Base-by-base conservation (phyloP, 2,113 vertebrate genomes). In the Pelecanus crispus region DNA sequence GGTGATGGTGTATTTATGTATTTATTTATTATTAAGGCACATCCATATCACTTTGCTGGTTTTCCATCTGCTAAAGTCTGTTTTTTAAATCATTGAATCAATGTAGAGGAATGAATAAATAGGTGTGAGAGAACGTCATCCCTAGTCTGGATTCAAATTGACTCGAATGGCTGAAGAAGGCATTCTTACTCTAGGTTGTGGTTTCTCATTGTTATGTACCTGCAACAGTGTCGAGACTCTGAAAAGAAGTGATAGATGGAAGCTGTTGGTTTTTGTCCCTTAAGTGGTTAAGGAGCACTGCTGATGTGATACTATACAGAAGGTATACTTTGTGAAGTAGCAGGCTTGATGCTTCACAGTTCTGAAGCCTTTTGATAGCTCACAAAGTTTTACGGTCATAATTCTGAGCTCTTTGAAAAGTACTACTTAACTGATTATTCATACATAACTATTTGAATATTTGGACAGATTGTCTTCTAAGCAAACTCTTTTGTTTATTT, bases 401-500 rank as follows among this genome's bases (percentile, higher is more conserved):
- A 1, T 89, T 86, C 77, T 85, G 55, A 83, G 89, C 50, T 84
- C 49, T 86, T 75, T 73, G 80, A 79, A 94, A 94, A 93, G 65
- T 58, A 32, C 50, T 92, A 17, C 59, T 61, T 90, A 74, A 42
- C 38, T 75, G 65, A 74, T 84, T 81, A 91, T 95, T 86, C 72
- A 12, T 84, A 7, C 67, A 18, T 53, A 94, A 55, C n/a, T 91
- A 7, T 81, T 66, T 45, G 61, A 91, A 63, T 89, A 65, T 89
- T 95, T 95, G 90, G 49, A 94, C 65, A 79, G 80, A 80, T 44
- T 91, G 90, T 97, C 66, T 93, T 88, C 17, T 91, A 34, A 88
- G 32, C 40, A 88, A 88, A 74, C 68, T 97, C 72, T 86, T 96
- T 94, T 96, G 56, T 92, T 95, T 97, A 56, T 93, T 97, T 95